A percentile compares a stretch with the other conserved stretches of the same genome.
phyloP scores from a whole-genome alignment of 1,140 invertebrate species.

The Drosophila tsacasi region DNA sequence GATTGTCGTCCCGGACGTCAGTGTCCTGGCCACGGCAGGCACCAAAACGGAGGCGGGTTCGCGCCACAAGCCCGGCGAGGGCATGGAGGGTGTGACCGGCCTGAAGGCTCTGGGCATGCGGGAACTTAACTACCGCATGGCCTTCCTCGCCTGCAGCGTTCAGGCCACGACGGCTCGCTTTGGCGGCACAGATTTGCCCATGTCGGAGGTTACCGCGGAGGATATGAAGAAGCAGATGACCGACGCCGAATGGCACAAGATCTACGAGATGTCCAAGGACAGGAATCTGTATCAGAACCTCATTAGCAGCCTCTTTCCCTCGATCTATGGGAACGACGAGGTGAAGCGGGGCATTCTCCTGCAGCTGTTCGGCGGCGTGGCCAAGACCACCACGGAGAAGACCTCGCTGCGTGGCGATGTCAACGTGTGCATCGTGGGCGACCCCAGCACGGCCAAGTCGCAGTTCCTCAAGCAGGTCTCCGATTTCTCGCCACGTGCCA shows the following conservation, averaged over 20 bases:
- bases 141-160: constrained; percentile 97
- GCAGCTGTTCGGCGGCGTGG: constrained; percentile 99
- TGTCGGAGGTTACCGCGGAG: constrained; percentile 95
- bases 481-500: constrained; percentile 97
- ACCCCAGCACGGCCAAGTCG: constrained; percentile 99
- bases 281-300: constrained; percentile 97
- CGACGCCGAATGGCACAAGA: constrained; percentile 97
- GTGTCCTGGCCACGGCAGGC: constrained; percentile 93
- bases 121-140: constrained; percentile 97
- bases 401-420: constrained; percentile 97
- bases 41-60: constrained; percentile 93
- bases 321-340: constrained; percentile 99
- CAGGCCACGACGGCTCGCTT: constrained; percentile 94
- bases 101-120: constrained; percentile 97
- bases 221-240: constrained; percentile 97
- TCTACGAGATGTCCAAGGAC: constrained; percentile 98
- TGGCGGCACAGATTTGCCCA: constrained; percentile 90
- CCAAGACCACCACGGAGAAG: constrained; percentile 96
- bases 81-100: constrained; percentile 95
- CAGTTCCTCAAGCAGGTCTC: constrained; percentile 98
- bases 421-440: constrained; percentile 99
- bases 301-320: constrained; percentile 96
- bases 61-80: constrained; percentile 90
- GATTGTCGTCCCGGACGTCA: constrained; percentile 99
- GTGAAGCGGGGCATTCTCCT: constrained; percentile 97